Evolutionary conservation across 1,140 invertebrate species (phyloP), one percentile per base, ranked within the genome.

Genomic region (Carposina sasakii): DNA sequence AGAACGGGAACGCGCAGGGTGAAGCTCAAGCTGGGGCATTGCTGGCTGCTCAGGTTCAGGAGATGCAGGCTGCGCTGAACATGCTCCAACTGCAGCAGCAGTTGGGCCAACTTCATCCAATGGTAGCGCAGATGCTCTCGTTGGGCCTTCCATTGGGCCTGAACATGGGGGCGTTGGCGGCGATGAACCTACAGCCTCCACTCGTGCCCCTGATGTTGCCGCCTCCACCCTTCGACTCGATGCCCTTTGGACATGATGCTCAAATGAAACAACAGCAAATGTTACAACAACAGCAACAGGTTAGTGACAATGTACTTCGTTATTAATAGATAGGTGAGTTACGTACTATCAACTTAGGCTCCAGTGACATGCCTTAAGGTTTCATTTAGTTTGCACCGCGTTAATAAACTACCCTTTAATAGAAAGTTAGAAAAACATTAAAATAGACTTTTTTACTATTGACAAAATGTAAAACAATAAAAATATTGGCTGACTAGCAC

Each of bases 151-250:
- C 92, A 10, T 81, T 96, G 54, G 93, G 93, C n/a, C 86, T 96
- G 39, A 95, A 94, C 60, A 88, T 95, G 62, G 91, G 92, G 36
- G 93, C 94, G 20, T 77, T 95, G 54, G 93, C 93, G 0, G 93
- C 94, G 0, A 95, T 95, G 93, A 95, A 95, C 76, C 81, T 96
- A 9, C 94, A 94, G 74, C 93, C 93, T 9, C 93, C 93, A 0
- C 74, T 97, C 33, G 93, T 96, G 50, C 94, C 95, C 1, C 90
- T 97, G 85, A 96, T 97, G 93, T 89, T 96, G 88, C 92, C 94
- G 17, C 93, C 93, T 13, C 91, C 91, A 24, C 89, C 91, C 9
- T 93, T 74, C 69, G 90, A 91, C 63, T 85, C 86, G 52, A 91
- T 89, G 87, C 86, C 77, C 55, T 86, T 73, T 56, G 74, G 56